Evolutionary conservation across 2,113 vertebrate species (phyloP).

Genomic region (Hemibagrus wyckioides): DNA sequence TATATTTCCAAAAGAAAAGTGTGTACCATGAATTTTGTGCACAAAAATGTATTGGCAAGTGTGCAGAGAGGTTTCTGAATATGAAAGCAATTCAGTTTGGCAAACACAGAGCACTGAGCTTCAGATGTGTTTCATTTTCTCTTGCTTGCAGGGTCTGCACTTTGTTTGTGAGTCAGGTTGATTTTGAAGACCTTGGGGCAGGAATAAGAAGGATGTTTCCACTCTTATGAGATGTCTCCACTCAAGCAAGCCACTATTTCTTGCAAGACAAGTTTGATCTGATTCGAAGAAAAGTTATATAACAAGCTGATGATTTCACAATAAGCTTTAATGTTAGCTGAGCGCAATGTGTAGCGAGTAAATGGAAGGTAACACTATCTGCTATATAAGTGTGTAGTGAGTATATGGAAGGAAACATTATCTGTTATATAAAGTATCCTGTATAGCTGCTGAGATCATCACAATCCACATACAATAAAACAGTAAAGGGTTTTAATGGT

Average conservation of each 20-base stretch:
- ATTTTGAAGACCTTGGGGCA: background rate
- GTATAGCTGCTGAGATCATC: no score
- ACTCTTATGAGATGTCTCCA: background rate
- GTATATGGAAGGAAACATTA: background rate
- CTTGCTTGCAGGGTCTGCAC: background rate
- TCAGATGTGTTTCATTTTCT: background rate
- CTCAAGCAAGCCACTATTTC: background rate
- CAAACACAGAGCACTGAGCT: background rate
- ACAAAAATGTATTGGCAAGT: background rate
- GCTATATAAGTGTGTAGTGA: background rate
- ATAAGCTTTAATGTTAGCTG: background rate
- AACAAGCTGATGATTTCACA: background rate
- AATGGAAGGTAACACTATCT: background rate
- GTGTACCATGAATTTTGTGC: background rate
- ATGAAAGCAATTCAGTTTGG: no score
- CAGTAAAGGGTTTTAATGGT: background rate
- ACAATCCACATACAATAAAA: background rate
- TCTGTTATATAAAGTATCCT: background rate
- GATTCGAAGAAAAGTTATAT: background rate
- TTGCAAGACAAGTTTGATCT: background rate
- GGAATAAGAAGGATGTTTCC: background rate
- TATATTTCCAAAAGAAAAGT: background rate
- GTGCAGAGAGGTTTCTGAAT: no score
- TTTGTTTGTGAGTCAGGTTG: background rate
- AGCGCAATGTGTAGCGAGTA: background rate